Conservation (phyloP, 1,140 invertebrate species). For the Laodelphax striatellus region DNA sequence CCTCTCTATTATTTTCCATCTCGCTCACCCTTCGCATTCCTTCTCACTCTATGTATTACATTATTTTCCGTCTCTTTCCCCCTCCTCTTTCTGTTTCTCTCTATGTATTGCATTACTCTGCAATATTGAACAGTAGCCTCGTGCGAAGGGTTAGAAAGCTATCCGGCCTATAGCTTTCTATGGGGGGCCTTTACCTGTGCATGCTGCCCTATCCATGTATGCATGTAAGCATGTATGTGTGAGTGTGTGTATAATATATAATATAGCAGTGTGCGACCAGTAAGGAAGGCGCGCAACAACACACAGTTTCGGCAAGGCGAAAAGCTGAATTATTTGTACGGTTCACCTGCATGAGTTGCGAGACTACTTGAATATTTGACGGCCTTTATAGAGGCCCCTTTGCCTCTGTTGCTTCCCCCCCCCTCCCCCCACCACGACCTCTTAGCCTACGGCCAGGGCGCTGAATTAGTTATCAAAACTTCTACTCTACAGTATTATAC, state of each 20-base stretch:
- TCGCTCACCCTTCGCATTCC: no score
- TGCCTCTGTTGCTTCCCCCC: constrained; percentile 5
- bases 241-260: neutral
- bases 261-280: no score
- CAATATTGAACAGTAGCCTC: neutral
- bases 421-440: neutral
- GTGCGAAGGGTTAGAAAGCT: no score
- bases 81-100: no score
- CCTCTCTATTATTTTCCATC: no score
- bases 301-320: constrained; percentile 2
- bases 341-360: constrained; percentile 19
- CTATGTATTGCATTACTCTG: constrained; percentile 1
- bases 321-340: constrained; percentile 18
- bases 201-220: neutral
- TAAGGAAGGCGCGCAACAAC: neutral
- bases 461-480: constrained; percentile 18
- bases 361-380: constrained; percentile 15
- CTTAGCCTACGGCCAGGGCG: no score
- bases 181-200: neutral
- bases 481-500: constrained; percentile 8
- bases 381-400: constrained; percentile 13
- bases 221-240: neutral
- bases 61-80: no score
- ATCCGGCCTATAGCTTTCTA: no score
- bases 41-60: no score